Conservation (phyloP, 2,113 vertebrate genomes). For the Cebus imitator region DNA sequence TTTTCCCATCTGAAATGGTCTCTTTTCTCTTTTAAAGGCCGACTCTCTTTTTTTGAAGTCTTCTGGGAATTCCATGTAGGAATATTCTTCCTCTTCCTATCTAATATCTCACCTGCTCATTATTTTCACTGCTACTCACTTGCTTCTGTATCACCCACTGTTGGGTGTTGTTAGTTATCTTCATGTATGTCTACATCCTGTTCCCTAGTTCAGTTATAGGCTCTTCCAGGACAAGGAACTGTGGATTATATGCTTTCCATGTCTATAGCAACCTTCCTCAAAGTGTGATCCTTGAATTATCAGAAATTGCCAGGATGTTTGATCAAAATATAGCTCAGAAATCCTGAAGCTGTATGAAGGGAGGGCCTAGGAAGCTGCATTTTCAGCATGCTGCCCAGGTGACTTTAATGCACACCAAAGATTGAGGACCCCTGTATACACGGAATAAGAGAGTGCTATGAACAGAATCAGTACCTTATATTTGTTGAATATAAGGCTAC, state of each 20-base stretch:
- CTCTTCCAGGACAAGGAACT: constrained; percentile 1
- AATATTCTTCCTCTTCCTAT: not conserved
- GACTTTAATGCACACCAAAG: not conserved
- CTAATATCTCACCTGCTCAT: not conserved
- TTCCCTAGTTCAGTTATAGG: not conserved
- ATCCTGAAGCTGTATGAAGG: not conserved
- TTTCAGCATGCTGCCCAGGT: not conserved
- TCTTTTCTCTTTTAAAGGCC: not conserved
- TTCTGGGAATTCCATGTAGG: not conserved
- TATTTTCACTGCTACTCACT: not conserved
- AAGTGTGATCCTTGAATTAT: not conserved
- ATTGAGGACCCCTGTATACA: not conserved
- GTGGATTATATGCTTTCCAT: not conserved
- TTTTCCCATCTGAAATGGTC: not conserved
- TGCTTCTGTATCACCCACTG: not conserved
- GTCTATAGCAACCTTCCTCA: not conserved
- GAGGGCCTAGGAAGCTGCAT: not conserved
- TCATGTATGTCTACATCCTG: not conserved
- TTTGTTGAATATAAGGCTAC: not conserved
- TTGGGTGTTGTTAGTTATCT: not conserved
- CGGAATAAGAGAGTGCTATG: not conserved
- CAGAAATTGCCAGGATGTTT: not conserved
- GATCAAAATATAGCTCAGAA: not conserved
- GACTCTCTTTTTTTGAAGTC: not conserved
- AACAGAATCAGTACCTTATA: not conserved